These are phyloP conservation scores for Gastrophryne carolinensis DNA, from an alignment of 2,797 vertebrate species.

Conservation along the genomic window DNA sequence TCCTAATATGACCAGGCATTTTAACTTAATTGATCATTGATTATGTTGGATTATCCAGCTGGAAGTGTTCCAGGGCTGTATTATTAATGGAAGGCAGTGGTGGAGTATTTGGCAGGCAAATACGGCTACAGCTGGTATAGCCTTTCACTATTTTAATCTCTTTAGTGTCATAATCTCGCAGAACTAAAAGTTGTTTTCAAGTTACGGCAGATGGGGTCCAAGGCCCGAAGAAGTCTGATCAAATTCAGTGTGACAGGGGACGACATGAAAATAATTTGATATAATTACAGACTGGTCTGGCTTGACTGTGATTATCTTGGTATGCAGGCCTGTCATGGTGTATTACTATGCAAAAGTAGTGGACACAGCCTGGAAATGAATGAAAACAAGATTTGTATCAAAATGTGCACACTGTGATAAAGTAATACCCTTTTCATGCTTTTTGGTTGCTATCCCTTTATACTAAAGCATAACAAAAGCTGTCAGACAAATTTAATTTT, in stretches of 20 bases:
- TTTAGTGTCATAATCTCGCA: neutral
- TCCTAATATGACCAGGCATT: conserved; percentile 40
- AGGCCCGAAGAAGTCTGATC: conserved; percentile 2
- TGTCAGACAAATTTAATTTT: too few relatives aligned
- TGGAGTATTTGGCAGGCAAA: neutral
- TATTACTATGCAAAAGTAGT: conserved; percentile 26
- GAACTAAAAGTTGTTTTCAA: neutral
- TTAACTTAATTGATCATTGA: conserved; percentile 50
- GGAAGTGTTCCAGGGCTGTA: conserved; percentile 17
- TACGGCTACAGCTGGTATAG: neutral
- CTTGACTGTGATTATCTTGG: conserved; percentile 12
- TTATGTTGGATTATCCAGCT: conserved; percentile 30
- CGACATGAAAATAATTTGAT: conserved; percentile 41
- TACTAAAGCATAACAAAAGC: too few relatives aligned
- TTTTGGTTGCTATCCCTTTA: too few relatives aligned
- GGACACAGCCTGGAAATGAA: conserved; percentile 28
- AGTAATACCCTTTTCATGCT: too few relatives aligned
- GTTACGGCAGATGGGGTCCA: neutral
- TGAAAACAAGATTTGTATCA: neutral
- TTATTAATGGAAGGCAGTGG: conserved; percentile 24
- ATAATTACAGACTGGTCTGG: conserved; percentile 43
- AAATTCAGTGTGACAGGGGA: conserved; percentile 18
- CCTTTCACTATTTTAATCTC: neutral
- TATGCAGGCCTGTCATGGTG: conserved; percentile 39
- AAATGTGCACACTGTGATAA: too few relatives aligned